Evolutionary conservation across 2,888 invertebrate species (phyloP).

Genomic region (Argyresthia albistria): DNA sequence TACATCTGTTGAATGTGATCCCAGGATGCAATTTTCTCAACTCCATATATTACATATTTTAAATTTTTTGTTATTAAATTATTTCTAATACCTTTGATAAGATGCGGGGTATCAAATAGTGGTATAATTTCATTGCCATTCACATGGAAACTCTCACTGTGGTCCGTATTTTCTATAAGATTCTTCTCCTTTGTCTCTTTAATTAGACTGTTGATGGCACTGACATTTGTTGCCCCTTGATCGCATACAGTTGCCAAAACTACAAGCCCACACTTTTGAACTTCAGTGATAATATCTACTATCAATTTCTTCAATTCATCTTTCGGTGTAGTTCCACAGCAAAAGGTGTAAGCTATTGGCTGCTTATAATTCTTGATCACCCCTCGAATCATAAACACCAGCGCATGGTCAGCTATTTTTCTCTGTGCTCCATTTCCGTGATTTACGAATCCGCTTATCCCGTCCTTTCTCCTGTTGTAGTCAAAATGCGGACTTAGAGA

Average conservation of each 20-base stretch:
- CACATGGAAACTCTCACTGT: slow-evolving; percentile 3
- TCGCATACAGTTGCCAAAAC: slow-evolving; percentile 8
- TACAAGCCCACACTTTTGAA: background rate
- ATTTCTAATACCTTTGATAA: slow-evolving; percentile 12
- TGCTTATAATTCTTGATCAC: slow-evolving; percentile 11
- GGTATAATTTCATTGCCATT: slow-evolving; percentile 8
- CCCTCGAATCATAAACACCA: slow-evolving; percentile 10
- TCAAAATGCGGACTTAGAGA: slow-evolving; percentile 7
- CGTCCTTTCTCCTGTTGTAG: slow-evolving; percentile 3
- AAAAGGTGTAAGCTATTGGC: slow-evolving; percentile 10
- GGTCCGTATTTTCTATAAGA: slow-evolving; percentile 1
- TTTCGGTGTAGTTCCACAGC: slow-evolving; percentile 7
- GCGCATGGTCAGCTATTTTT: slow-evolving; percentile 11
- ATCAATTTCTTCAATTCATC: slow-evolving; percentile 6
- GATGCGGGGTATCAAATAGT: slow-evolving; percentile 11
- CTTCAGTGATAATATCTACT: background rate
- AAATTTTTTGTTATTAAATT: slow-evolving; percentile 10
- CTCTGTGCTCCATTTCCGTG: background rate
- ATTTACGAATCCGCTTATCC: slow-evolving; percentile 2
- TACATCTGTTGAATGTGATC: slow-evolving; percentile 6
- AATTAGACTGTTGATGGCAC: slow-evolving; percentile 6
- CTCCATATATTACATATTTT: slow-evolving; percentile 2
- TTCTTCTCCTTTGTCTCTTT: slow-evolving; percentile 6
- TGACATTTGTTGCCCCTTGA: slow-evolving; percentile 10
- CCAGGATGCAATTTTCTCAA: slow-evolving; percentile 7